Conservation (phyloP, 64 coral and sea anemone species). For the Stylophora pistillata region DNA sequence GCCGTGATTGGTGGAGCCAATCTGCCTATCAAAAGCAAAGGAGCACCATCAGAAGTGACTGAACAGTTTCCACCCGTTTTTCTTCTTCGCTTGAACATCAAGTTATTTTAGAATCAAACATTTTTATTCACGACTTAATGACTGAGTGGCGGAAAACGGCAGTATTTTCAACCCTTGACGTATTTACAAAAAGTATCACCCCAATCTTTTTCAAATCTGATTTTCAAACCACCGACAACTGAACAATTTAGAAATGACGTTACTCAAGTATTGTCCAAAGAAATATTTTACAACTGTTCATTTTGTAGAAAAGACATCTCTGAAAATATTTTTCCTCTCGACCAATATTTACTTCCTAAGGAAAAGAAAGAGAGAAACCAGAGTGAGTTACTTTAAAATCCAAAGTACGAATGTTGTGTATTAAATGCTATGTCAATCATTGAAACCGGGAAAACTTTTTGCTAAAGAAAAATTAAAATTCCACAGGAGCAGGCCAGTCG, state of each 20-base stretch:
- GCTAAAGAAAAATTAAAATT: neutral
- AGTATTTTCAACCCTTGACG: neutral
- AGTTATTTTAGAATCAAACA: too few relatives aligned
- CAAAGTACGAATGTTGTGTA: too few relatives aligned
- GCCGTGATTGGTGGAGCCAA: too few relatives aligned
- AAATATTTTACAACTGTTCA: neutral
- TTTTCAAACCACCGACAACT: too few relatives aligned
- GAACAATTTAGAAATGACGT: too few relatives aligned
- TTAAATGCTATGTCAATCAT: too few relatives aligned
- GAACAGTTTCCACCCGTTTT: too few relatives aligned
- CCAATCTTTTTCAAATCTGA: neutral
- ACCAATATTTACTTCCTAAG: constrained; percentile 29
- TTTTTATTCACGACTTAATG: neutral
- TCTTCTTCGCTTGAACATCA: too few relatives aligned
- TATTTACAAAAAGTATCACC: neutral
- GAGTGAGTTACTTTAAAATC: neutral
- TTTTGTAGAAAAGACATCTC: neutral
- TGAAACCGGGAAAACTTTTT: neutral
- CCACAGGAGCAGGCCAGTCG: neutral
- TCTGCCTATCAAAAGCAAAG: too few relatives aligned
- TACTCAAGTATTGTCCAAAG: too few relatives aligned
- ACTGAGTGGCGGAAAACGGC: neutral
- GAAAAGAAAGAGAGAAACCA: neutral
- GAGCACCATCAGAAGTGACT: too few relatives aligned
- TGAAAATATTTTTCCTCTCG: neutral